Evolutionary conservation across 1,140 invertebrate species (phyloP), one percentile per base, ranked within the genome.

Genomic region (Caenorhabditis tropicalis): DNA sequence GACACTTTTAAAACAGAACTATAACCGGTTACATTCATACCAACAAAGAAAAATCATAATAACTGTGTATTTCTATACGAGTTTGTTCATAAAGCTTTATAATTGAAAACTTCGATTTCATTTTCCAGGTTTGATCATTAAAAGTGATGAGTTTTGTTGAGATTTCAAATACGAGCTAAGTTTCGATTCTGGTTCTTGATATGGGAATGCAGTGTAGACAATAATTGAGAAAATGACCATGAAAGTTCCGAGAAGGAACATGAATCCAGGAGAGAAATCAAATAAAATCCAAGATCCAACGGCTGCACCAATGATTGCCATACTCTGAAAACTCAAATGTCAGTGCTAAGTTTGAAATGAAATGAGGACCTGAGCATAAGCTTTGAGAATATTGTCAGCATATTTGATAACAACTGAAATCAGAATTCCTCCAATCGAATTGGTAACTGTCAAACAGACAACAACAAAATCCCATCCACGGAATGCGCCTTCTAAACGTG

Each of bases 381-480:
- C 89, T 87, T 98, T 98, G 5, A 98, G 92, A 89, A 98, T 97
- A 91, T 98, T 98, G 91, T 98, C 96, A 1, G 96, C 96, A 92
- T 97, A 97, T 93, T 98, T 98, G 10, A 98, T 96, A 7, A 98
- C 96, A 87, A 98, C 94, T 2, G 96, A 96, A 16, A 98, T 96
- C 21, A 98, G 94, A 0, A 98, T 92, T 15, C 96, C 96, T 15
- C 96, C 96, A 24, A 95, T 94, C 1, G 96, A 93, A 92, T 97
- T 96, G 24, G 96, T 92, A 0, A 95, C 87, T 6, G 97, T 94
- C 39, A 97, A 92, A 89, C 96, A 96, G 92, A 94, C 94, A 24
- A 97, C 94, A 88, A 96, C 95, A 36, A 92, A 88, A 91, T 96
- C 95, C 90, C 96, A 96, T 9, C 95, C 95, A 87, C 93, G 93